Evolutionary conservation across 2,113 vertebrate genomes (phyloP).

Genomic region (Lycaon pictus): DNA sequence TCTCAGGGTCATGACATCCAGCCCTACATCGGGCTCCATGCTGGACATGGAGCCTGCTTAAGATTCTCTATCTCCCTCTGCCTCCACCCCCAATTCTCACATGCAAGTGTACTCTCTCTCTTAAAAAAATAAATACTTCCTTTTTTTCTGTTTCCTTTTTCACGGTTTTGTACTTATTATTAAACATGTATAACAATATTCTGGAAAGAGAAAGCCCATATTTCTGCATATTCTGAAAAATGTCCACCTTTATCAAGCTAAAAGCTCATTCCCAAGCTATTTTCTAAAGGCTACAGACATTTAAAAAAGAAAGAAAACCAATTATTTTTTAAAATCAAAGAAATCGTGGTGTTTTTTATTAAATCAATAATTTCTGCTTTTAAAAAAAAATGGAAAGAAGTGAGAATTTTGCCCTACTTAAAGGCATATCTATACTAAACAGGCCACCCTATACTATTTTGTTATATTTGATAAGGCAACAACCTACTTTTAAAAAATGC

Average conservation of each 20-base stretch:
- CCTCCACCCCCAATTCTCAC: neutral
- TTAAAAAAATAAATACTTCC: neutral
- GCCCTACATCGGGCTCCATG: neutral
- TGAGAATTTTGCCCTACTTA: conserved; percentile 48
- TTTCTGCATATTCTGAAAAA: conserved; percentile 23
- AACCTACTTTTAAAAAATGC: conserved; percentile 76
- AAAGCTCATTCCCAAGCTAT: neutral
- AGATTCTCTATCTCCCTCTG: neutral
- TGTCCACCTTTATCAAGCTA: neutral
- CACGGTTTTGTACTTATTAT: neutral
- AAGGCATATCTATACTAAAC: conserved; percentile 35
- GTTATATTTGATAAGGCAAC: conserved; percentile 69
- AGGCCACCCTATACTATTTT: conserved; percentile 78
- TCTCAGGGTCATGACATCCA: neutral
- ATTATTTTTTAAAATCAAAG: conserved; percentile 1
- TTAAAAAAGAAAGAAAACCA: conserved; percentile 37
- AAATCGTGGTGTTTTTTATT: neutral
- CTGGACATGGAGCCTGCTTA: neutral
- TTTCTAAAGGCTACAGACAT: neutral
- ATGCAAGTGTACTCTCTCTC: neutral
- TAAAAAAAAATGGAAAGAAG: conserved; percentile 48
- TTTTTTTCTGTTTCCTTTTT: neutral
- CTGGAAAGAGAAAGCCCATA: neutral
- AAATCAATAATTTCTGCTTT: neutral
- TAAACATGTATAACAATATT: neutral